Percentiles rank a stretch among this genome's conserved stretches.
Evolutionary conservation across 1,140 invertebrate genomes (phyloP).

Genomic region (Oreohelix idahoensis): DNA sequence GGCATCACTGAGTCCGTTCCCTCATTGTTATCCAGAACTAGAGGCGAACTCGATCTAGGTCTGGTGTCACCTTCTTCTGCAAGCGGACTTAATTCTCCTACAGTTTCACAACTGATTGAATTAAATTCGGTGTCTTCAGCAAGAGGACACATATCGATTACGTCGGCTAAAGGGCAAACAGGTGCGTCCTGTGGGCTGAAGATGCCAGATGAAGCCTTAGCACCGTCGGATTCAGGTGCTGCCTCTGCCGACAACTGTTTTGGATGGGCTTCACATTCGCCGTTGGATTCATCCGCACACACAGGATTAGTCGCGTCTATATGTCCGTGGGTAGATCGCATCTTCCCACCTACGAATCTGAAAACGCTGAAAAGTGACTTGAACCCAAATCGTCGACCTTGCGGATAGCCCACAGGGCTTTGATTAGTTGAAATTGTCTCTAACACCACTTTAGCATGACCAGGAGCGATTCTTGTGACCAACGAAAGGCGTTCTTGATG

Average conservation of each 20-base stretch:
- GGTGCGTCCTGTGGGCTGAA: background rate
- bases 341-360: slow-evolving; percentile 44
- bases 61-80: background rate
- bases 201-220: background rate
- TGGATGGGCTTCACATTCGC: background rate
- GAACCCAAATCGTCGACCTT: slow-evolving; percentile 23
- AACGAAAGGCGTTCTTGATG: slow-evolving; percentile 48
- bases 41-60: background rate
- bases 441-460: slow-evolving; percentile 45
- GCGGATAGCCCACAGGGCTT: background rate
- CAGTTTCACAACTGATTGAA: background rate
- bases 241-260: background rate
- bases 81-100: background rate
- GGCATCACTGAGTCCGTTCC: too few relatives aligned
- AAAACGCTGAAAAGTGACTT: slow-evolving; percentile 39
- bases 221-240: background rate
- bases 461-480: slow-evolving; percentile 47
- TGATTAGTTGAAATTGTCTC: background rate
- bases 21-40: background rate
- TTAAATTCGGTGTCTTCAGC: background rate
- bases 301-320: background rate
- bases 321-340: slow-evolving; percentile 29
- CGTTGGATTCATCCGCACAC: background rate
- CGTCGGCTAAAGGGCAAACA: background rate
- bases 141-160: background rate